phyloP scores from a whole-genome alignment of 2,888 invertebrate species.

The Lasius platythorax region DNA sequence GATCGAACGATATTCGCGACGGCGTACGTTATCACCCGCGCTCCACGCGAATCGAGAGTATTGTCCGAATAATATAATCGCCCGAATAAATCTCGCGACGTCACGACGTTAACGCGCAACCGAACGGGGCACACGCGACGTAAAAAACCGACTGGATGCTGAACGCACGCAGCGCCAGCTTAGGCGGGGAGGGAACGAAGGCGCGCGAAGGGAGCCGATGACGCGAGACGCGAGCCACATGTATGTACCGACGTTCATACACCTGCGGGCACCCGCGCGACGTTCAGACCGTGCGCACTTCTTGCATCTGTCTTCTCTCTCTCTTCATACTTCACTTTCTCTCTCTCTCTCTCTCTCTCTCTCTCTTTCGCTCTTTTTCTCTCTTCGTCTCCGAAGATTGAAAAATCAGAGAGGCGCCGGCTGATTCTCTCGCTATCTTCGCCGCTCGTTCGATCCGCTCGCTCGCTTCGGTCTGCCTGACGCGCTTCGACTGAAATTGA shows the following conservation, averaged over 20 bases:
- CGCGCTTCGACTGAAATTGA: constrained; percentile 83
- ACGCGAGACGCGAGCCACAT: background rate
- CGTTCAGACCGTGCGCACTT: background rate
- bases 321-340: no score
- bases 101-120: constrained; percentile 13
- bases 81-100: constrained; percentile 27
- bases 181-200: background rate
- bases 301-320: background rate
- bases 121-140: constrained; percentile 49
- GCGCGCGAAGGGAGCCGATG: constrained; percentile 16
- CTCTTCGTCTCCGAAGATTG: background rate
- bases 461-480: constrained; percentile 77
- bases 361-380: background rate
- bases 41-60: background rate
- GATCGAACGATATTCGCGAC: background rate
- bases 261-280: background rate
- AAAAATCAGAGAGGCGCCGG: constrained; percentile 67
- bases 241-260: constrained; percentile 15
- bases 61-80: background rate
- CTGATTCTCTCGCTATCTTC: constrained; percentile 41
- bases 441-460: constrained; percentile 11
- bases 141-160: constrained; percentile 69
- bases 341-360: background rate
- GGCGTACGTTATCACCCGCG: background rate
- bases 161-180: constrained; percentile 48